These are phyloP conservation scores for Agrochola lychnidis DNA, from an alignment of 2,888 invertebrate species.

Conservation along the genomic window DNA sequence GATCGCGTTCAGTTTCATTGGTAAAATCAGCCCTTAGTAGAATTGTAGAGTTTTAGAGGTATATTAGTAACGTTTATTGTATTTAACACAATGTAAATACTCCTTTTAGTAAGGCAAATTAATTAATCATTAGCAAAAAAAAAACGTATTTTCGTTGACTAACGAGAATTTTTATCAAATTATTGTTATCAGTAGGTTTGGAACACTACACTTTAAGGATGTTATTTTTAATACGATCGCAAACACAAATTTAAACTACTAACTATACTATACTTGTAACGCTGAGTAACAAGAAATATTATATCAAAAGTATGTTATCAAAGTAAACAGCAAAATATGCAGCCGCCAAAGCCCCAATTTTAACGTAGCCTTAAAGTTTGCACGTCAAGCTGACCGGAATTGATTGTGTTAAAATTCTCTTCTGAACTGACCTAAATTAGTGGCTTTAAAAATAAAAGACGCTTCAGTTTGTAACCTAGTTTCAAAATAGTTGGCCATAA, in stretches of 20 bases:
- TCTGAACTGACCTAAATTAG: conserved; percentile 56
- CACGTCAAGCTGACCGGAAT: conserved; percentile 39
- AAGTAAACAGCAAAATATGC: not conserved
- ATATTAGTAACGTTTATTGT: not conserved
- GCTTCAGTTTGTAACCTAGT: conserved; percentile 57
- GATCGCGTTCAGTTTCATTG: too few relatives aligned
- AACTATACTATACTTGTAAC: too few relatives aligned
- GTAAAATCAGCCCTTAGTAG: too few relatives aligned
- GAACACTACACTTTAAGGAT: not conserved
- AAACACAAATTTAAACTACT: too few relatives aligned
- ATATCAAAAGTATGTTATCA: conserved; percentile 6
- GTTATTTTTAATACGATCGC: not conserved
- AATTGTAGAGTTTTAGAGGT: conserved; percentile 17
- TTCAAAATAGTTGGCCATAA: conserved; percentile 58
- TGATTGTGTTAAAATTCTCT: conserved; percentile 37
- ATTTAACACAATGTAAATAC: not conserved
- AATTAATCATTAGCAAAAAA: not conserved
- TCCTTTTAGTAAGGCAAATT: not conserved
- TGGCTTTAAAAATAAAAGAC: conserved; percentile 57
- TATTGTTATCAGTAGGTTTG: conserved; percentile 29
- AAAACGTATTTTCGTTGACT: not conserved
- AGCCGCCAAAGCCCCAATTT: conserved; percentile 4
- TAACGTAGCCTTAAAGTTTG: conserved; percentile 23
- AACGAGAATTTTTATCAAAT: conserved; percentile 32
- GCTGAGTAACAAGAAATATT: not conserved